phyloP scores from a whole-genome alignment of 2,797 vertebrate species.

The Phrynocephalus vlangalii region DNA sequence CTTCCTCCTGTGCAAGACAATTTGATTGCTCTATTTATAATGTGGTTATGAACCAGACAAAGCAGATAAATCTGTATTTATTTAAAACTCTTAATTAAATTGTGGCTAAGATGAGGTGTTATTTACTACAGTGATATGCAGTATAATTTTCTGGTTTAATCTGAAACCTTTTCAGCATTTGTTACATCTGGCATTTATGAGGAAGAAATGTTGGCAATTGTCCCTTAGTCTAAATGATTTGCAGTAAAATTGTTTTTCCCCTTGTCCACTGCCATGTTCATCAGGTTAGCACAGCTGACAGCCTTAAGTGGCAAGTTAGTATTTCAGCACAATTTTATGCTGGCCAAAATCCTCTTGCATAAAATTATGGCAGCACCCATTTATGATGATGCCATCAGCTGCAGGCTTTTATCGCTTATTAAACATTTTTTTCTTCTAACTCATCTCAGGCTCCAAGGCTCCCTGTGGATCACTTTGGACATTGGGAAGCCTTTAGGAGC shows the following conservation, averaged over 20 bases:
- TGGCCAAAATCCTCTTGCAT: not conserved
- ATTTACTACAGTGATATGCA: constrained; percentile 21
- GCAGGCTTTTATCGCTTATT: too few species aligned
- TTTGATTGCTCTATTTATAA: constrained; percentile 25
- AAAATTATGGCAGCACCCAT: too few species aligned
- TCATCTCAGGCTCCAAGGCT: too few species aligned
- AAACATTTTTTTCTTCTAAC: too few species aligned
- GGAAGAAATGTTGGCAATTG: not conserved
- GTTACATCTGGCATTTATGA: constrained; percentile 23
- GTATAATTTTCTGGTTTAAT: constrained; percentile 9
- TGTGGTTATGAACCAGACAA: constrained; percentile 20
- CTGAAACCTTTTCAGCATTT: constrained; percentile 3
- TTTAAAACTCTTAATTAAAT: constrained; percentile 50
- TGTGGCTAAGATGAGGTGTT: not conserved
- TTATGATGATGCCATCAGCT: too few species aligned
- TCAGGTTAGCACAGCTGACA: not conserved
- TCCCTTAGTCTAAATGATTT: not conserved
- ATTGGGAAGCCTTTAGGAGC: too few species aligned
- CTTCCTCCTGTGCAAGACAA: constrained; percentile 24
- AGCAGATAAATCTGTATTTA: constrained; percentile 28
- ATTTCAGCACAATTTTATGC: not conserved
- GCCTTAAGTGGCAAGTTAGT: not conserved
- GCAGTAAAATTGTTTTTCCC: constrained; percentile 21
- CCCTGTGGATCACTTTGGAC: too few species aligned
- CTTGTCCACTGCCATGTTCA: not conserved